A percentile compares a stretch with the other conserved stretches of the same genome.
Evolutionary conservation across 2,888 invertebrate genomes (phyloP).

Genomic region (Junonia oenone): DNA sequence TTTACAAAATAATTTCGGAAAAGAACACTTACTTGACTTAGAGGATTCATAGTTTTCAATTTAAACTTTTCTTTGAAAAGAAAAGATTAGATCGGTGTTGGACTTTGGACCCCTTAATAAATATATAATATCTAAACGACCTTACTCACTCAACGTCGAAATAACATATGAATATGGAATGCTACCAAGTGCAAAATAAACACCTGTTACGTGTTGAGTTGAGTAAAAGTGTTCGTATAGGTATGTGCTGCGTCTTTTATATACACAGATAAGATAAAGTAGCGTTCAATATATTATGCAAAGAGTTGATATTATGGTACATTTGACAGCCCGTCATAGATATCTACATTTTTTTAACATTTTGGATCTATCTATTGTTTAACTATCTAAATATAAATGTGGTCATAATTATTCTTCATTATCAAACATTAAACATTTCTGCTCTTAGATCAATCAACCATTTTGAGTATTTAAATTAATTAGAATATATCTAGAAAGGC

Average conservation of each 20-base stretch:
- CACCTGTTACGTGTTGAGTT: not conserved
- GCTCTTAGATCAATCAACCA: too few species aligned
- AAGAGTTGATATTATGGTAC: too few species aligned
- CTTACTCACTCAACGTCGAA: not conserved
- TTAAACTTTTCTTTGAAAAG: conserved; percentile 2
- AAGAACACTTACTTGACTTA: conserved; percentile 47
- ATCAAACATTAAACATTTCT: too few species aligned
- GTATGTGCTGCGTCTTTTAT: not conserved
- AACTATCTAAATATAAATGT: too few species aligned
- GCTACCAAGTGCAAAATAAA: not conserved
- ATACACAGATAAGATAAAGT: not conserved
- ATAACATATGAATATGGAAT: not conserved
- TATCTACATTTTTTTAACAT: too few species aligned
- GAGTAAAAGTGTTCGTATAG: not conserved
- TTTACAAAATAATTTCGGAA: not conserved
- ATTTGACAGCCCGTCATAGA: too few species aligned
- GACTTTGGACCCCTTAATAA: conserved; percentile 20
- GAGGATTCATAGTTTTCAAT: conserved; percentile 47
- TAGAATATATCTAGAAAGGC: too few species aligned
- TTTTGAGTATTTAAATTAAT: too few species aligned
- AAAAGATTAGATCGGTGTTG: conserved; percentile 14
- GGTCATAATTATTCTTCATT: too few species aligned
- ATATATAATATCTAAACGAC: not conserved
- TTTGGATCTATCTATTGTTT: too few species aligned
- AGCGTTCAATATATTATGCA: not conserved